phyloP scores from a whole-genome alignment of 2,113 vertebrate genomes.

The Epinephelus cyanopodus region DNA sequence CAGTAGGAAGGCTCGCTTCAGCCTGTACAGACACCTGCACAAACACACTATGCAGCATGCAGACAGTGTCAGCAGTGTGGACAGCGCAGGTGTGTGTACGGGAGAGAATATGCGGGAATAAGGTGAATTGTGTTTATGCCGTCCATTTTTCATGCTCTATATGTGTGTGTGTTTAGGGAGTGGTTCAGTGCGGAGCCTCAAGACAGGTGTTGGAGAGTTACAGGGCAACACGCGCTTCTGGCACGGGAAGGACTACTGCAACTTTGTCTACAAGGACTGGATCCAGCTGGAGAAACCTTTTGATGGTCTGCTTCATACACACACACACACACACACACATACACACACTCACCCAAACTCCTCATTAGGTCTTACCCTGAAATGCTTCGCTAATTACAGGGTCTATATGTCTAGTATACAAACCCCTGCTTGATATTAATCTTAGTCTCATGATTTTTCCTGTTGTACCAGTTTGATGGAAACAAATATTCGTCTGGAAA shows the following conservation, averaged over 20 bases:
- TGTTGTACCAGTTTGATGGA: slow-evolving; percentile 14
- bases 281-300: slow-evolving; percentile 91
- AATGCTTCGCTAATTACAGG: neutral
- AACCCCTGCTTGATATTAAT: neutral
- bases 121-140: neutral
- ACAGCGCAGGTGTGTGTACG: slow-evolving; percentile 82
- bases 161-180: slow-evolving; percentile 82
- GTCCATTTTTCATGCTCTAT: neutral
- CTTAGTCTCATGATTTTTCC: neutral
- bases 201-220: slow-evolving; percentile 92
- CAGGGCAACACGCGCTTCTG: slow-evolving; percentile 96
- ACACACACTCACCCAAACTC: slow-evolving; percentile 7
- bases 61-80: slow-evolving; percentile 92
- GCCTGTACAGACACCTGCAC: slow-evolving; percentile 90
- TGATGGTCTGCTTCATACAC: slow-evolving; percentile 69
- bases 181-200: slow-evolving; percentile 89
- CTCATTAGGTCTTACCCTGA: neutral
- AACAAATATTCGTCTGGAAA: slow-evolving; percentile 27
- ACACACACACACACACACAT: slow-evolving; percentile 21
- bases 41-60: slow-evolving; percentile 85
- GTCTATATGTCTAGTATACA: neutral
- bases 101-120: neutral
- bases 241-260: slow-evolving; percentile 98
- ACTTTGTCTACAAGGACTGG: slow-evolving; percentile 98
- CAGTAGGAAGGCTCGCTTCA: slow-evolving; percentile 88